Evolutionary conservation across 2,888 invertebrate species (phyloP).

Genomic region (Drosophila stalkeri): DNA sequence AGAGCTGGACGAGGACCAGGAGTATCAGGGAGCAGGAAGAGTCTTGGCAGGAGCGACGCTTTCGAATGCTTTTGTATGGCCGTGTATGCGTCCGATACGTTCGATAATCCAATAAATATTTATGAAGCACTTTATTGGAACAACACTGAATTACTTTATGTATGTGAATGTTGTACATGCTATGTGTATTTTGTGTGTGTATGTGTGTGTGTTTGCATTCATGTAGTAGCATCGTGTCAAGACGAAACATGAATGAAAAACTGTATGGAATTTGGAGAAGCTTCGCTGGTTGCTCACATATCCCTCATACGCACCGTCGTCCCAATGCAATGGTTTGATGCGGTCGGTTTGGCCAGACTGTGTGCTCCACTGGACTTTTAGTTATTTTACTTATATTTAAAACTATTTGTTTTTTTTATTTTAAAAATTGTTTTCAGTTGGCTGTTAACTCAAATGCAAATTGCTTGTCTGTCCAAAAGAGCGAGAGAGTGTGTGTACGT

Average conservation of each 20-base stretch:
- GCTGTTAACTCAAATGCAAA: conserved; percentile 37
- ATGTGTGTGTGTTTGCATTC: conserved; percentile 13
- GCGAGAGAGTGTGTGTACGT: conserved; percentile 1
- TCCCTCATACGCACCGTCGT: conserved; percentile 67
- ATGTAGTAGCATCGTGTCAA: conserved; percentile 41
- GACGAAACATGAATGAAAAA: conserved; percentile 40
- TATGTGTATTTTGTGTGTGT: background rate
- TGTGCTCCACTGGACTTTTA: conserved; percentile 15
- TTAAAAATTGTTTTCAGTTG: conserved; percentile 52
- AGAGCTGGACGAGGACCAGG: conserved; percentile 6
- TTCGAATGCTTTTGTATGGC: conserved; percentile 31
- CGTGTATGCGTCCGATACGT: conserved; percentile 56
- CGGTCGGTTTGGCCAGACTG: conserved; percentile 55
- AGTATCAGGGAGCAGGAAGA: conserved; percentile 5
- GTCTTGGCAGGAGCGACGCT: conserved; percentile 10
- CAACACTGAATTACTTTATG: conserved; percentile 81
- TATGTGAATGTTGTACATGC: conserved; percentile 34
- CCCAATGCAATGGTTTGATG: conserved; percentile 55
- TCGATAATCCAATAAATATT: conserved; percentile 82
- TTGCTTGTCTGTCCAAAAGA: conserved; percentile 31
- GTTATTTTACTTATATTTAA: conserved; percentile 14
- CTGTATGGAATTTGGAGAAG: conserved; percentile 51
- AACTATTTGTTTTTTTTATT: conserved; percentile 49
- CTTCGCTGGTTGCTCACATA: conserved; percentile 25
- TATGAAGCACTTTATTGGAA: conserved; percentile 82